Conservation (phyloP, 1,140 invertebrate species). For the Anadara kagoshimensis region DNA sequence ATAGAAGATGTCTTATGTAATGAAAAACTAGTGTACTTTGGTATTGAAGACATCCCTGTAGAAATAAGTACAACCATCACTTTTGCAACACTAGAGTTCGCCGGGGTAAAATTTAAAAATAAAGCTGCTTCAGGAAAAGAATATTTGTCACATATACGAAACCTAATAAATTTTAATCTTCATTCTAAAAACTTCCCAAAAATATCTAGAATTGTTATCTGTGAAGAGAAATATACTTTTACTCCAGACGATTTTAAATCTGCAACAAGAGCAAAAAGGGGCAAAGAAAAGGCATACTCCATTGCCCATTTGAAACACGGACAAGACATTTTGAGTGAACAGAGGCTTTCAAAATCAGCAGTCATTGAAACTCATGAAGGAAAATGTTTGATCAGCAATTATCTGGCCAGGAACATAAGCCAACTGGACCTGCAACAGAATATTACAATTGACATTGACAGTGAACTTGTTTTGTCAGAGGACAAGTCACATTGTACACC, state of each 20-base stretch:
- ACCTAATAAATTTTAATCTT: not conserved
- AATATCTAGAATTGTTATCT: not conserved
- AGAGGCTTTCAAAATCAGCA: not conserved
- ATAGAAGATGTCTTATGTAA: no score
- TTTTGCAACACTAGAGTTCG: slow-evolving; percentile 8
- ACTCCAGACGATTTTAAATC: slow-evolving; percentile 22
- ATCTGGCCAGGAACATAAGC: slow-evolving; percentile 1
- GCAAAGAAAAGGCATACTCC: not conserved
- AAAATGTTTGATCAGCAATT: slow-evolving; percentile 9
- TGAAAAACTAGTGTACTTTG: not conserved
- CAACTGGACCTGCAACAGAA: not conserved
- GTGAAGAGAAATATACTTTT: slow-evolving; percentile 23
- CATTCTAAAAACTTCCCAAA: not conserved
- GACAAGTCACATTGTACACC: not conserved
- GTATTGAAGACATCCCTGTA: not conserved
- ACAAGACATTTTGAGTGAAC: not conserved
- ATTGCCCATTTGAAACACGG: slow-evolving; percentile 11
- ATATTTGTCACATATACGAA: slow-evolving; percentile 8
- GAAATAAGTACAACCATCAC: not conserved
- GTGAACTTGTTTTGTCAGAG: not conserved
- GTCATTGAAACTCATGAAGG: slow-evolving; percentile 1
- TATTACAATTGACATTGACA: slow-evolving; percentile 14
- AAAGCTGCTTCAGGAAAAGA: not conserved
- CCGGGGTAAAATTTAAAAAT: slow-evolving; percentile 20
- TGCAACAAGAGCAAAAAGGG: not conserved